phyloP scores from a whole-genome alignment of 2,888 invertebrate species.

The Harpagoxenus sublaevis region DNA sequence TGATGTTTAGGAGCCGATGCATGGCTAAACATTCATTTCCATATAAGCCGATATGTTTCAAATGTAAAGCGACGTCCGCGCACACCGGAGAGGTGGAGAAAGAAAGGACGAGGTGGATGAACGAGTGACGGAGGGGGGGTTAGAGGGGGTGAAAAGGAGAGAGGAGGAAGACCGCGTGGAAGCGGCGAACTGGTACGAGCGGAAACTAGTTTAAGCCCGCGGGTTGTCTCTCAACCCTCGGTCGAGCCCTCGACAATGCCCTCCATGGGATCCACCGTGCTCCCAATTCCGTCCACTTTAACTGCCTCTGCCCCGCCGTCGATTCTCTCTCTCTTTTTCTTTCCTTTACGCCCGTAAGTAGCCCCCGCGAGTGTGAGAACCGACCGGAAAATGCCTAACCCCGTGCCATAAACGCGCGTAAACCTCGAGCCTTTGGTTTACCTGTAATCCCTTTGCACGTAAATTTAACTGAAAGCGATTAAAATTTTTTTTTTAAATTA shows the following conservation, averaged over 20 bases:
- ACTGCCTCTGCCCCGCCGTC: conserved; percentile 67
- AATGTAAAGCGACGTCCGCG: conserved; percentile 77
- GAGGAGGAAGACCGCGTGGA: conserved; percentile 64
- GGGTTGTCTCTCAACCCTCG: conserved; percentile 75
- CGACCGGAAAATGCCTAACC: conserved; percentile 68
- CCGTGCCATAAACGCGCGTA: conserved; percentile 22
- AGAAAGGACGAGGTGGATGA: conserved; percentile 61
- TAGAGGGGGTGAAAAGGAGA: conserved; percentile 59
- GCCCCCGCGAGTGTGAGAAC: conserved; percentile 76
- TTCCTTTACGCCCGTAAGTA: conserved; percentile 43
- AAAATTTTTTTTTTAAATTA: not conserved
- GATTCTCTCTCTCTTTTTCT: conserved; percentile 54
- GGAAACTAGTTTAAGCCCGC: conserved; percentile 79
- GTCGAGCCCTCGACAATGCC: conserved; percentile 72
- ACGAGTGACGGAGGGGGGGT: conserved; percentile 63
- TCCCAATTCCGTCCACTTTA: conserved; percentile 73
- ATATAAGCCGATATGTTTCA: conserved; percentile 82
- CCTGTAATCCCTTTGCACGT: not conserved
- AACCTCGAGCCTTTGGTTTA: conserved; percentile 22
- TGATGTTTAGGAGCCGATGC: conserved; percentile 72
- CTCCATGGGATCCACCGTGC: conserved; percentile 71
- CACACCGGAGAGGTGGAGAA: conserved; percentile 63
- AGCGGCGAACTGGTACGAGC: conserved; percentile 75
- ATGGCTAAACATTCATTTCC: conserved; percentile 82
- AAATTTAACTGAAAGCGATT: conserved; percentile 21